A percentile compares a stretch with the other conserved stretches of the same genome.
These are phyloP conservation scores for Scomber japonicus DNA, from an alignment of 2,113 vertebrate species.

Conservation along the genomic window DNA sequence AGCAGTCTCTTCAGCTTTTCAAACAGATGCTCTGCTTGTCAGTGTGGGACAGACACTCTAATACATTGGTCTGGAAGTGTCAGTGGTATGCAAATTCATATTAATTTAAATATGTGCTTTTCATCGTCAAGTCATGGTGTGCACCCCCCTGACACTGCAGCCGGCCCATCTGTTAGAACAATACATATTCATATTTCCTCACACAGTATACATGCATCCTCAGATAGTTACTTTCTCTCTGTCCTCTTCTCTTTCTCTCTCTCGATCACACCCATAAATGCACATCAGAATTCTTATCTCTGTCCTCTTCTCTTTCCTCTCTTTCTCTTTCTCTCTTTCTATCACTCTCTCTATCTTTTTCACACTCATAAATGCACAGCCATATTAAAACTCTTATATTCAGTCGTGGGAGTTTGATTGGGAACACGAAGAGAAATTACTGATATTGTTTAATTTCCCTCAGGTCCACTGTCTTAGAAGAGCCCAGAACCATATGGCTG, in stretches of 20 bases:
- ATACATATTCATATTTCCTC: slow-evolving; percentile 57
- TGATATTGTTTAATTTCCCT: slow-evolving; percentile 81
- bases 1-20: slow-evolving; percentile 30
- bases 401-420: slow-evolving; percentile 75
- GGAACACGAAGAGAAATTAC: slow-evolving; percentile 75
- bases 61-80: slow-evolving; percentile 48
- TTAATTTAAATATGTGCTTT: slow-evolving; percentile 70
- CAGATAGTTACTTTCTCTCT: slow-evolving; percentile 24
- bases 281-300: slow-evolving; percentile 69
- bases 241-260: slow-evolving; percentile 11
- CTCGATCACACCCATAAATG: slow-evolving; percentile 62
- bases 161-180: slow-evolving; percentile 69
- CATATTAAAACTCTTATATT: slow-evolving; percentile 72
- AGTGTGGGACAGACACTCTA: slow-evolving; percentile 40
- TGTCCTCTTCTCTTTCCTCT: neutral
- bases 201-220: slow-evolving; percentile 28
- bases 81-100: slow-evolving; percentile 61
- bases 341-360: slow-evolving; percentile 37
- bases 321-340: neutral
- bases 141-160: slow-evolving; percentile 51
- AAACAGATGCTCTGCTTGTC: slow-evolving; percentile 62
- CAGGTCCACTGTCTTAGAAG: slow-evolving; percentile 62
- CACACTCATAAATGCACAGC: slow-evolving; percentile 64
- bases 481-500: slow-evolving; percentile 66
- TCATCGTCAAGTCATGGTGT: slow-evolving; percentile 56